Percentiles rank a stretch among this genome's conserved stretches.
Conservation (phyloP, 2,888 invertebrate species). For the Agapostemon virescens region DNA sequence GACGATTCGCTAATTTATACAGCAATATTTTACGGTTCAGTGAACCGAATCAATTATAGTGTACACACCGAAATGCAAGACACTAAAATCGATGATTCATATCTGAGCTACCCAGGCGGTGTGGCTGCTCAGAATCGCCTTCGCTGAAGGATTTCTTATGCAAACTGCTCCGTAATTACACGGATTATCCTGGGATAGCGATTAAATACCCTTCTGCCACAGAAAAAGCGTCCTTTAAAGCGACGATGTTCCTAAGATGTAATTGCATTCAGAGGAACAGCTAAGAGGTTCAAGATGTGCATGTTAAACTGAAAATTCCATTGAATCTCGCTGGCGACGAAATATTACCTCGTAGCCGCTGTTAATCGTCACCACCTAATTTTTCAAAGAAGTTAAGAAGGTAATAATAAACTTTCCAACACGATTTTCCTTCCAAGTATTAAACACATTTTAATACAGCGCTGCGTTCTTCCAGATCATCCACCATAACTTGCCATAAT, state of each 20-base stretch:
- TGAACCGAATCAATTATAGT: background rate
- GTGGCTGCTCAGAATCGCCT: background rate
- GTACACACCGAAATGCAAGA: background rate
- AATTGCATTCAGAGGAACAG: constrained; percentile 9
- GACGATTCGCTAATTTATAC: background rate
- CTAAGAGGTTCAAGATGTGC: background rate
- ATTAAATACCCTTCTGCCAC: constrained; percentile 15
- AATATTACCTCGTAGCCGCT: background rate
- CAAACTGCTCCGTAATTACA: constrained; percentile 60
- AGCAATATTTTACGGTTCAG: background rate
- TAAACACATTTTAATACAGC: too few relatives aligned
- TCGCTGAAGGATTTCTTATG: background rate
- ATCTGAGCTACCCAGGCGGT: background rate
- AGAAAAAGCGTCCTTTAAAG: constrained; percentile 8
- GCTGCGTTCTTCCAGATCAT: too few relatives aligned
- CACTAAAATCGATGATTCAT: background rate
- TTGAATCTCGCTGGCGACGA: background rate
- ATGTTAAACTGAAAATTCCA: constrained; percentile 2
- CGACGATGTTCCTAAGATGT: background rate
- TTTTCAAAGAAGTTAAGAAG: background rate
- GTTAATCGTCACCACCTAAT: background rate
- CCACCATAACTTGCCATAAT: too few relatives aligned
- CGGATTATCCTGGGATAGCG: constrained; percentile 45
- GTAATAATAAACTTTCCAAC: background rate
- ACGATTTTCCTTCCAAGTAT: too few relatives aligned